Conservation (phyloP, 2,888 invertebrate species). For the Trachelus troglodyta region DNA sequence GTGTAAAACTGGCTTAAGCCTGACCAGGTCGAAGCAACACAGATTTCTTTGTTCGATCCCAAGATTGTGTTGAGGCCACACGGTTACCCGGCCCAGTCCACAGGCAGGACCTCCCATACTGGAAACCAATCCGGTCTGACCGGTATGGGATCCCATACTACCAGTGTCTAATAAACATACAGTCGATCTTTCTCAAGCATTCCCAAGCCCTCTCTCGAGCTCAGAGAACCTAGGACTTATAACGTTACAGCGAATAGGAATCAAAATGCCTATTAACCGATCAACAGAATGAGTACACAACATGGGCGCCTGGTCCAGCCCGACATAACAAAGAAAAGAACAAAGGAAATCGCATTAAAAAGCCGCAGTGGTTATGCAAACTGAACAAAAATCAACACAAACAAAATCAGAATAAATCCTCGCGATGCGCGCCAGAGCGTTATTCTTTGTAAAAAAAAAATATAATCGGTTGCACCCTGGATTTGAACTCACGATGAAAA, state of each 20-base stretch:
- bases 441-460: neutral
- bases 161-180: neutral
- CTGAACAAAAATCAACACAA: neutral
- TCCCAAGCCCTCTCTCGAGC: neutral
- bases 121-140: slow-evolving; percentile 52
- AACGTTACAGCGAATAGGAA: neutral
- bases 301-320: neutral
- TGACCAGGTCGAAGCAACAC: slow-evolving; percentile 17
- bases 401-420: neutral
- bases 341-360: neutral
- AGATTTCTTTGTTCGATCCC: slow-evolving; percentile 44
- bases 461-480: neutral
- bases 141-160: slow-evolving; percentile 36
- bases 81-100: neutral
- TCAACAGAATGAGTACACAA: neutral
- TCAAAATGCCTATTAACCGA: neutral
- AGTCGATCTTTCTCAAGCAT: neutral
- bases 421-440: neutral
- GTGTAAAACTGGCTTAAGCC: neutral
- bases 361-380: neutral
- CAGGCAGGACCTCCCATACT: slow-evolving; percentile 50
- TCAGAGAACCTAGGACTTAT: neutral
- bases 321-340: neutral
- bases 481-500: neutral
- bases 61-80: slow-evolving; percentile 20